phyloP scores from a whole-genome alignment of 2,888 invertebrate genomes.

The Dione vanillae region DNA sequence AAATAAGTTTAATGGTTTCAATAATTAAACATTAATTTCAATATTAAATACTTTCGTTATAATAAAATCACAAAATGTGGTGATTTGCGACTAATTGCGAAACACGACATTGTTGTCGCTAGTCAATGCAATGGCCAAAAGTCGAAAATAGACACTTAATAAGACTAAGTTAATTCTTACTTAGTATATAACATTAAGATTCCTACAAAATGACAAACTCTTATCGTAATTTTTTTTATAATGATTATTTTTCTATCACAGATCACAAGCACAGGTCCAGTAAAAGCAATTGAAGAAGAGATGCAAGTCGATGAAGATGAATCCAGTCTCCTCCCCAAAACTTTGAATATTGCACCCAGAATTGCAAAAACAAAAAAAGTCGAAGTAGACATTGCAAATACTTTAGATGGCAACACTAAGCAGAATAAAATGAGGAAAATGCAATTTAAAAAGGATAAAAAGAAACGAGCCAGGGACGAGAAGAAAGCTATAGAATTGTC shows the following conservation, averaged over 20 bases:
- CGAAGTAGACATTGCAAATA: conserved; percentile 14
- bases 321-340: conserved; percentile 68
- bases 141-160: too few relatives aligned
- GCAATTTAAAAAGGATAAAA: conserved; percentile 87
- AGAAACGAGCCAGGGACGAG: conserved; percentile 80
- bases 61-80: too few relatives aligned
- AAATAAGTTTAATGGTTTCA: too few relatives aligned
- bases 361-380: conserved; percentile 48
- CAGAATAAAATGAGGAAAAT: conserved; percentile 72
- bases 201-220: not conserved
- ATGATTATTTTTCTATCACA: conserved; percentile 61
- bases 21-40: too few relatives aligned
- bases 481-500: conserved; percentile 87
- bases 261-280: conserved; percentile 86
- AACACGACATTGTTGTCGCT: too few relatives aligned
- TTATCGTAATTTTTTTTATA: not conserved
- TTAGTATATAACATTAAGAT: too few relatives aligned
- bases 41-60: too few relatives aligned
- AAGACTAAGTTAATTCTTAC: too few relatives aligned
- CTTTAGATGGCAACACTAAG: conserved; percentile 87
- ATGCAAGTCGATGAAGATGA: conserved; percentile 85
- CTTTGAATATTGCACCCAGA: conserved; percentile 70
- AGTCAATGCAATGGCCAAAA: too few relatives aligned
- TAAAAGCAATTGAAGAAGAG: conserved; percentile 73
- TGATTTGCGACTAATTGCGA: too few relatives aligned